phyloP scores from a whole-genome alignment of 92 coral and sea anemone species.

The Parazoanthus atlanticus region DNA sequence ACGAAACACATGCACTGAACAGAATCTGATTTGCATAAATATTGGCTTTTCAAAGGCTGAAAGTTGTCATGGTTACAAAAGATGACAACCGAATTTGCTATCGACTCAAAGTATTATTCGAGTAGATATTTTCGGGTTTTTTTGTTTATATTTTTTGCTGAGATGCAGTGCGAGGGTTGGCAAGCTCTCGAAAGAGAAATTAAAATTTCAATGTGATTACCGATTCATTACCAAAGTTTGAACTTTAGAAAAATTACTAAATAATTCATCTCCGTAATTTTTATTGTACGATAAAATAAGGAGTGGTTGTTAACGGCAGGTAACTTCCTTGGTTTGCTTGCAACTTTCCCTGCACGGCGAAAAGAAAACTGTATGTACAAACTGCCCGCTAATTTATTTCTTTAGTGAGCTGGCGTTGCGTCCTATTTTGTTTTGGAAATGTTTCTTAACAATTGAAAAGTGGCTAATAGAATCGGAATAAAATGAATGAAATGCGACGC shows the following conservation, averaged over 20 bases:
- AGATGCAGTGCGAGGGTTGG: too few relatives aligned
- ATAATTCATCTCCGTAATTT: not conserved
- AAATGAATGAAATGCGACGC: not conserved
- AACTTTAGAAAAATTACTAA: too few relatives aligned
- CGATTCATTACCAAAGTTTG: not conserved
- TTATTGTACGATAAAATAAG: not conserved
- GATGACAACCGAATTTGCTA: not conserved
- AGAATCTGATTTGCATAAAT: too few relatives aligned
- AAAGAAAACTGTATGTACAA: not conserved
- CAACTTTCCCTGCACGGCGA: not conserved
- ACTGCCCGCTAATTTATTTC: not conserved
- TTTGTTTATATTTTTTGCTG: not conserved
- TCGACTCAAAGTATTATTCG: not conserved
- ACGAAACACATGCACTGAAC: not conserved
- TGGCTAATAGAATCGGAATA: not conserved
- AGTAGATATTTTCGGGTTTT: not conserved
- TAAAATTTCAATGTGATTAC: too few relatives aligned
- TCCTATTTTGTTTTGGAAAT: too few relatives aligned
- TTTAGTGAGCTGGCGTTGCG: too few relatives aligned
- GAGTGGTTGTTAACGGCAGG: too few relatives aligned
- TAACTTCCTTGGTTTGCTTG: not conserved
- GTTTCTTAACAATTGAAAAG: not conserved
- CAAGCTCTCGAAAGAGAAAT: too few relatives aligned
- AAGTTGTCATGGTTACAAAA: not conserved
- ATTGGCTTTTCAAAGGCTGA: not conserved